These are phyloP conservation scores for Fistularia tabacaria DNA, from an alignment of 2,797 vertebrate species.

Conservation along the genomic window DNA sequence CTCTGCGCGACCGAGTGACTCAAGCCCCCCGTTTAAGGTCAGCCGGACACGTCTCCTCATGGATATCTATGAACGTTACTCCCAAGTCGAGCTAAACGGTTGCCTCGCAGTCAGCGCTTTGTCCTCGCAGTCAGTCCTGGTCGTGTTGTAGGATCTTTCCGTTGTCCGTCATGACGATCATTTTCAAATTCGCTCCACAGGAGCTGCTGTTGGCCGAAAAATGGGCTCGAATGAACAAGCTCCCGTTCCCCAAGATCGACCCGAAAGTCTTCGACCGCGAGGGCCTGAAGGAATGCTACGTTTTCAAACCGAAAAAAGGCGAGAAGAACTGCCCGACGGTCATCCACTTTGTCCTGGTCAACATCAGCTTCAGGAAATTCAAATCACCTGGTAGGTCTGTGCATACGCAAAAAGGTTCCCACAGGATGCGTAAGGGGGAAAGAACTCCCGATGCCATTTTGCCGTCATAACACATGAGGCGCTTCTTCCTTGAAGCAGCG, in stretches of 20 bases:
- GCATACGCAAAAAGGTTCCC: slow-evolving; percentile 14
- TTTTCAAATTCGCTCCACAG: slow-evolving; percentile 60
- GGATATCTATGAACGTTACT: no score
- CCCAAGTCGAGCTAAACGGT: no score
- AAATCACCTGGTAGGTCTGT: slow-evolving; percentile 86
- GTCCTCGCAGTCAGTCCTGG: no score
- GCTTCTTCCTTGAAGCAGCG: slow-evolving; percentile 35
- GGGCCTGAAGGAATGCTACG: slow-evolving; percentile 94
- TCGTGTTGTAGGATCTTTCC: no score
- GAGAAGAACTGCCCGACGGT: slow-evolving; percentile 93
- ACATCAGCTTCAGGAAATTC: slow-evolving; percentile 91
- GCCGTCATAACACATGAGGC: slow-evolving; percentile 33
- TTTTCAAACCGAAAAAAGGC: slow-evolving; percentile 91
- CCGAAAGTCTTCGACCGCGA: slow-evolving; percentile 94
- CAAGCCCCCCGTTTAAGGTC: slow-evolving; percentile 97
- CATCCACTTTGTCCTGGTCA: slow-evolving; percentile 97
- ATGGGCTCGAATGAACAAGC: slow-evolving; percentile 98
- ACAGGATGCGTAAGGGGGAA: slow-evolving; percentile 7
- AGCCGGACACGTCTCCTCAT: background rate
- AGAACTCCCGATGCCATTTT: slow-evolving; percentile 20
- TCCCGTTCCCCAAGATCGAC: slow-evolving; percentile 96
- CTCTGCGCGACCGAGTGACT: slow-evolving; percentile 93
- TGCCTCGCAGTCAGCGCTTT: no score
- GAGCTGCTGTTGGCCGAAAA: slow-evolving; percentile 96
- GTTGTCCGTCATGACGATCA: background rate